These are phyloP conservation scores for Tenthredo mesomela DNA, from an alignment of 2,888 invertebrate species.

Conservation along the genomic window DNA sequence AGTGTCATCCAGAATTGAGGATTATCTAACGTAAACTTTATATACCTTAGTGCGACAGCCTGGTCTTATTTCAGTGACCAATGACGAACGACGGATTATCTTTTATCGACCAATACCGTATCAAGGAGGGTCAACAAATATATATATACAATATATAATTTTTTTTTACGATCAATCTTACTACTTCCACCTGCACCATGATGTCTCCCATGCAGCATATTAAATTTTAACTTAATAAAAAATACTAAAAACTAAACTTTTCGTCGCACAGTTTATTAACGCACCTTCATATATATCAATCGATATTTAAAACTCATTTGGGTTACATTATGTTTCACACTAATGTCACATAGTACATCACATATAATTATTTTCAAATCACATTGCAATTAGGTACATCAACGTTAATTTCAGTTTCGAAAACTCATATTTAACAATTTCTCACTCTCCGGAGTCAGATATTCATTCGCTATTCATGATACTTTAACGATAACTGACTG, in stretches of 20 bases:
- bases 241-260: neutral
- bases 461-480: neutral
- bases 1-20: conserved; percentile 45
- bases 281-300: too few species aligned
- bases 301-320: too few species aligned
- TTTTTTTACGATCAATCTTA: conserved; percentile 39
- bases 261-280: neutral
- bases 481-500: too few species aligned
- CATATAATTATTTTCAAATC: neutral
- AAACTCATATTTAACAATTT: neutral
- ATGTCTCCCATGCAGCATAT: neutral
- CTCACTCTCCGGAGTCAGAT: neutral
- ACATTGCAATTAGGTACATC: neutral
- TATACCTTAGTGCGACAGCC: conserved; percentile 28
- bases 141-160: too few species aligned
- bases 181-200: neutral
- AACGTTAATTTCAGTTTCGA: neutral
- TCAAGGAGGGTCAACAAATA: conserved; percentile 28
- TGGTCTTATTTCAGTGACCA: conserved; percentile 37
- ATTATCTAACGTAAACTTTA: conserved; percentile 49
- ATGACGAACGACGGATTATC: conserved; percentile 44
- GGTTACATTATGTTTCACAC: neutral
- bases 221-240: neutral
- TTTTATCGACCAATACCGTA: conserved; percentile 30
- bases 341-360: neutral